Conservation (phyloP, 2,888 invertebrate species). For the Lasioglossum zephyrum region DNA sequence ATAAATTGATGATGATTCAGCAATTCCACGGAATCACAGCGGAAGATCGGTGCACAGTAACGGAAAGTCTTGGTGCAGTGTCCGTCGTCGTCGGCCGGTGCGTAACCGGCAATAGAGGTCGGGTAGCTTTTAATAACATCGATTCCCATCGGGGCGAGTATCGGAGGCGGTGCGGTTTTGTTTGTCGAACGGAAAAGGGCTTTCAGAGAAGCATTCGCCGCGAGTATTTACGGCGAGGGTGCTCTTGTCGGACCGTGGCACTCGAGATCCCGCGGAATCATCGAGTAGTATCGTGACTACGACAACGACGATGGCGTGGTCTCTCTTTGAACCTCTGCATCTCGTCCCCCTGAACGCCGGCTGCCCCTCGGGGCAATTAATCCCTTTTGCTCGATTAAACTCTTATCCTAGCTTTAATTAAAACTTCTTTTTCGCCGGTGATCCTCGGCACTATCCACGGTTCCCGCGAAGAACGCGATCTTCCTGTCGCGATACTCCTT, state of each 20-base stretch:
- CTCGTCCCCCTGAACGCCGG: conserved; percentile 33
- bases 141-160: conserved; percentile 51
- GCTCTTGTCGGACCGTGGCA: conserved; percentile 38
- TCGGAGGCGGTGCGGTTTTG: conserved; percentile 46
- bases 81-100: conserved; percentile 30
- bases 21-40: not conserved
- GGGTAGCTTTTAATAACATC: conserved; percentile 58
- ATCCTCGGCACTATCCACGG: conserved; percentile 62
- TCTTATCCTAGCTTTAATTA: conserved; percentile 80
- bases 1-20: not conserved
- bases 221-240: conserved; percentile 52
- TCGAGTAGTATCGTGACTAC: conserved; percentile 31
- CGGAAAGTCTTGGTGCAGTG: conserved; percentile 38
- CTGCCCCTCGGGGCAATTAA: conserved; percentile 75
- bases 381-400: conserved; percentile 81
- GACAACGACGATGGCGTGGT: conserved; percentile 4
- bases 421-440: conserved; percentile 76
- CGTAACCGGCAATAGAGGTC: conserved; percentile 39
- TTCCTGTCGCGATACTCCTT: conserved; percentile 49
- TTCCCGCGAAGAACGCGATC: conserved; percentile 58
- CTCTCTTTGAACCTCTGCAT: conserved; percentile 55
- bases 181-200: conserved; percentile 52
- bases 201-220: conserved; percentile 54
- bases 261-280: conserved; percentile 58
- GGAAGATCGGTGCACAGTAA: conserved; percentile 36